Evolutionary conservation across 1,140 invertebrate genomes (phyloP).

Genomic region (Drosophila varians): DNA sequence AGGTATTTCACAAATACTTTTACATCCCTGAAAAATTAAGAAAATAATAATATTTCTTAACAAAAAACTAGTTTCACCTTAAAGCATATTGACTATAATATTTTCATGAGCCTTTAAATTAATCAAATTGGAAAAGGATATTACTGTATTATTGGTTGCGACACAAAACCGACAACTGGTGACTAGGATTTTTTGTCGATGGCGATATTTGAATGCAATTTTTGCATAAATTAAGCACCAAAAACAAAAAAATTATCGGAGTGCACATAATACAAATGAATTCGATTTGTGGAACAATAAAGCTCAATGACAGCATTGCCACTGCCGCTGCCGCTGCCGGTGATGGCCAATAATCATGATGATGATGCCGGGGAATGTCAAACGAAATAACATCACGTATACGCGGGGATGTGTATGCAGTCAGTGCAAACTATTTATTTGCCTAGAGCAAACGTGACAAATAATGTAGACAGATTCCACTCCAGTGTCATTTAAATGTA

Average conservation of each 20-base stretch:
- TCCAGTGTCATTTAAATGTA: slow-evolving; percentile 33
- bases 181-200: slow-evolving; percentile 11
- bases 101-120: no score
- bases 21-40: no score
- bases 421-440: slow-evolving; percentile 58
- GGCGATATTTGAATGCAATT: slow-evolving; percentile 26
- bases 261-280: slow-evolving; percentile 72
- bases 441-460: slow-evolving; percentile 68
- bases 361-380: slow-evolving; percentile 16
- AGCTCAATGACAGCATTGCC: slow-evolving; percentile 62
- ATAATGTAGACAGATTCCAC: slow-evolving; percentile 63
- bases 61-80: no score
- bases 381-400: slow-evolving; percentile 78
- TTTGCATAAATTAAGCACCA: slow-evolving; percentile 57
- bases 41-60: no score
- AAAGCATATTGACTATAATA: no score
- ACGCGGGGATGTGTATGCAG: slow-evolving; percentile 35
- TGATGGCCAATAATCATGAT: slow-evolving; percentile 48
- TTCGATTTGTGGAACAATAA: slow-evolving; percentile 81
- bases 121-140: not conserved
- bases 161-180: slow-evolving; percentile 1
- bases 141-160: not conserved
- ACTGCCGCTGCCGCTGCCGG: slow-evolving; percentile 50
- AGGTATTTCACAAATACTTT: no score
- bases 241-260: slow-evolving; percentile 30